Evolutionary conservation across 2,797 vertebrate species (phyloP).

Genomic region (Ptychadena robeensis): DNA sequence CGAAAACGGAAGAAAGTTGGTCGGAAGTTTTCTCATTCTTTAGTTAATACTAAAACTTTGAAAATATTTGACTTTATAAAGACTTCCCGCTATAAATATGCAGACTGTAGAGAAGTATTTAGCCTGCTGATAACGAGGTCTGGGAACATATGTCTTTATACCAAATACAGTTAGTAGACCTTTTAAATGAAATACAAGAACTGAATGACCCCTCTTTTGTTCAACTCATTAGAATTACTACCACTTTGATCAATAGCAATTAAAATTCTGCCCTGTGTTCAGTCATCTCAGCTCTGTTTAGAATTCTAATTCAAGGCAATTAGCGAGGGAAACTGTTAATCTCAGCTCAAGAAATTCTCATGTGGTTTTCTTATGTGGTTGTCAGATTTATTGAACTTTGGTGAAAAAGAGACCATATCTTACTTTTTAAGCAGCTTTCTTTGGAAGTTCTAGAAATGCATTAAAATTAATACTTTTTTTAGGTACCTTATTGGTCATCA

Average conservation of each 20-base stretch:
- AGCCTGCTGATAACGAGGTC: not conserved
- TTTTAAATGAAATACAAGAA: slow-evolving; percentile 59
- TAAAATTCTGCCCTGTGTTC: slow-evolving; percentile 64
- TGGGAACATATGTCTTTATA: not conserved
- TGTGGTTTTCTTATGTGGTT: not conserved
- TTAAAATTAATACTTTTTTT: not conserved
- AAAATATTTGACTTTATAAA: not conserved
- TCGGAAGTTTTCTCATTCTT: too few relatives aligned
- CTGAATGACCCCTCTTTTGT: slow-evolving; percentile 56
- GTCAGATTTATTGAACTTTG: slow-evolving; percentile 28
- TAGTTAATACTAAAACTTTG: too few relatives aligned
- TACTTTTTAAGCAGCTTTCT: not conserved
- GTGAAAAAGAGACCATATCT: not conserved
- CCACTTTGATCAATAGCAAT: slow-evolving; percentile 63
- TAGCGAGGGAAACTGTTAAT: slow-evolving; percentile 55
- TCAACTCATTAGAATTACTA: slow-evolving; percentile 62
- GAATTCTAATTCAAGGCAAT: slow-evolving; percentile 48
- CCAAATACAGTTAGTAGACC: slow-evolving; percentile 56
- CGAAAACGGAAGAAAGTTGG: too few relatives aligned
- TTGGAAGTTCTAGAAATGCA: not conserved
- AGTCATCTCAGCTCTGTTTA: slow-evolving; percentile 35
- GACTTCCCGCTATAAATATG: not conserved
- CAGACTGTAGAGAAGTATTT: not conserved
- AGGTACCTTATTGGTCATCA: too few relatives aligned
- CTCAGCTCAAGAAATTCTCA: slow-evolving; percentile 26